phyloP scores from a whole-genome alignment of 2,113 vertebrate genomes.

The Hippocampus abdominalis region DNA sequence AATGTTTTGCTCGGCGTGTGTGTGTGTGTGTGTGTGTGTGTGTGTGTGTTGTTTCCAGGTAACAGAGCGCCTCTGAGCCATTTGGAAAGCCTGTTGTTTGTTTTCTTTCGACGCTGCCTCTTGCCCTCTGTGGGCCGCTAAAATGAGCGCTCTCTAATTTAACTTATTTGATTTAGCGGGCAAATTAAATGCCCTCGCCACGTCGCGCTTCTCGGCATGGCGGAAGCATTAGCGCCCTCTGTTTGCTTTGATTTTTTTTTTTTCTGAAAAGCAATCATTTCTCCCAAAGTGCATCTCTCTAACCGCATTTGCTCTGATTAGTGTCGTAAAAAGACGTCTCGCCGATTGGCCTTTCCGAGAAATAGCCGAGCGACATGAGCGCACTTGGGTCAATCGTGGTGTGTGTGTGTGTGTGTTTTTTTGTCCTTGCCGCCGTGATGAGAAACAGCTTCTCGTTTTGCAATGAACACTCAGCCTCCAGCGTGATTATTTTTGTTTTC shows the following conservation, averaged over 20 bases:
- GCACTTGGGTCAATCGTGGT: background rate
- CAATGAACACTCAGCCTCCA: background rate
- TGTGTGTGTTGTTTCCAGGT: slow-evolving; percentile 17
- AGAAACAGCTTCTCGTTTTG: slow-evolving; percentile 5
- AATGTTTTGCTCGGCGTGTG: background rate
- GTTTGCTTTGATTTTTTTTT: background rate
- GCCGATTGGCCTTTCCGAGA: slow-evolving; percentile 18
- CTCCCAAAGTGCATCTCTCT: slow-evolving; percentile 33
- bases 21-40: background rate
- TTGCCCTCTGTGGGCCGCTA: slow-evolving; percentile 8
- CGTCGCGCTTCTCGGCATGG: slow-evolving; percentile 14
- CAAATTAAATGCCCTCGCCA: slow-evolving; percentile 41
- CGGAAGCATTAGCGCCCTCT: background rate
- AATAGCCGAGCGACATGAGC: background rate
- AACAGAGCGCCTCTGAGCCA: slow-evolving; percentile 17
- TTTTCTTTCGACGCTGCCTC: slow-evolving; percentile 18
- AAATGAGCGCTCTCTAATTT: slow-evolving; percentile 32
- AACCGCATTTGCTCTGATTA: slow-evolving; percentile 39
- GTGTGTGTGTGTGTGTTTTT: background rate
- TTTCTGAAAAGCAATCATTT: slow-evolving; percentile 29
- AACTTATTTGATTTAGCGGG: slow-evolving; percentile 44
- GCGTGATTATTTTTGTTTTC: background rate
- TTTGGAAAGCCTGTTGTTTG: slow-evolving; percentile 25
- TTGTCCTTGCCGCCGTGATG: background rate
- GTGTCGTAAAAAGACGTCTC: slow-evolving; percentile 5